Conservation (phyloP, 2,888 invertebrate genomes). For the Anoncus sp. region DNA sequence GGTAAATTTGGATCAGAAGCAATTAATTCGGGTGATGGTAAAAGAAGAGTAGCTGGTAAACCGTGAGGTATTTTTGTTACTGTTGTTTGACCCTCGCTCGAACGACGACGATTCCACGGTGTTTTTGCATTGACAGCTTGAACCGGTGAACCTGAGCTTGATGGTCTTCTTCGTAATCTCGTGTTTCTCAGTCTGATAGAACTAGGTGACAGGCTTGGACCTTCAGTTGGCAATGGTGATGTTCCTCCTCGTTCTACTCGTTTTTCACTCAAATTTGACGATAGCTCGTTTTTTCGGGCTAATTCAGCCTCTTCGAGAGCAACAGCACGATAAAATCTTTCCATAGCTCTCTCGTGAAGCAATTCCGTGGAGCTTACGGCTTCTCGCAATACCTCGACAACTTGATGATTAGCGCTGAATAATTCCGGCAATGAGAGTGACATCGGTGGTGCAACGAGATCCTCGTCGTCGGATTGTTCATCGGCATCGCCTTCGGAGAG, state of each 20-base stretch:
- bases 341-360: slow-evolving; percentile 92
- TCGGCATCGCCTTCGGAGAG: slow-evolving; percentile 56
- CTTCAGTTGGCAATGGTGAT: slow-evolving; percentile 64
- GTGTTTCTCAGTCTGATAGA: slow-evolving; percentile 73
- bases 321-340: slow-evolving; percentile 91
- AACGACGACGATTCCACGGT: slow-evolving; percentile 74
- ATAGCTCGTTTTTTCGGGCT: slow-evolving; percentile 67
- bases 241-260: not conserved
- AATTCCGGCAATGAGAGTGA: slow-evolving; percentile 93
- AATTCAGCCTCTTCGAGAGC: slow-evolving; percentile 88
- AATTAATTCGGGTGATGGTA: slow-evolving; percentile 66
- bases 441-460: slow-evolving; percentile 90
- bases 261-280: slow-evolving; percentile 49
- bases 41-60: slow-evolving; percentile 59
- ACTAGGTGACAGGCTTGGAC: slow-evolving; percentile 63
- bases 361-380: slow-evolving; percentile 93
- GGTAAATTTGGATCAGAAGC: slow-evolving; percentile 79
- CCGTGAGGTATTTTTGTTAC: slow-evolving; percentile 59
- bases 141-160: slow-evolving; percentile 82
- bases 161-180: slow-evolving; percentile 82
- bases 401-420: slow-evolving; percentile 85
- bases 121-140: slow-evolving; percentile 74
- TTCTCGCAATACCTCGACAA: slow-evolving; percentile 86
- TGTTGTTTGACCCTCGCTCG: slow-evolving; percentile 78
- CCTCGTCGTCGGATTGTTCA: slow-evolving; percentile 84